Evolutionary conservation across 92 coral and sea anemone genomes (phyloP), one percentile per base, ranked within the genome.

Genomic region (Epizoanthus stellaris): DNA sequence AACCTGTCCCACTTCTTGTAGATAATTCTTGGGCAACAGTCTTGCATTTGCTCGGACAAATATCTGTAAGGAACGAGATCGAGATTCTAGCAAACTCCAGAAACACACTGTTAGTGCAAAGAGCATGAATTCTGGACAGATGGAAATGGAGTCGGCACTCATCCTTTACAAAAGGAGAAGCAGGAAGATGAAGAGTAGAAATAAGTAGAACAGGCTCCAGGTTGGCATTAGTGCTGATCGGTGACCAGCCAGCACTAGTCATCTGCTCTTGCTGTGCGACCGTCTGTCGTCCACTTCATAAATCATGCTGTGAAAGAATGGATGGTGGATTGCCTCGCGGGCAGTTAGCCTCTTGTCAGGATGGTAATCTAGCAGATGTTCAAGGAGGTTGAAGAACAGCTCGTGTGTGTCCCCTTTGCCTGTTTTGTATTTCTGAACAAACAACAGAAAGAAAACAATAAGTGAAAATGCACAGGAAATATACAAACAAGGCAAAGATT

Each of bases 231-330:
- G 20, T 36, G 56, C 43, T 72, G 23, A 21, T 10, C 20, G 36
- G 19, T 45, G 34, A 19, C 21, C 9, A n/a, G 85, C 36, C 1
- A 73, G 60, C 7, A n/a, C 76, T 81, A 88, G 98, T 94, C 94
- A 95, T 95, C 98, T 95, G 72, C 98, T 95, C 81, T 91, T 92
- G 82, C 98, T 94, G 85, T 92, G 95, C 6, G 98, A 95, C 36
- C 88, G 93, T 62, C 98, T 80, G 36, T 77, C 89, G 38, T 82
- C 87, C 65, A 76, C 25, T 10, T 86, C 38, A 54, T 82, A 88
- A 80, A 66, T 75, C 88, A 94, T 76, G 66, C 92, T 85, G 70
- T 81, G 91, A 86, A 94, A 89, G 85, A 94, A 96, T 6, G 99
- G 99, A 75, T 97, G 99, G 21, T 75, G 88, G 14, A 97, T 75